A percentile compares a stretch with the other conserved stretches of the same genome.
These are phyloP conservation scores for Melieria picta DNA, from an alignment of 2,888 invertebrate species.

Conservation along the genomic window DNA sequence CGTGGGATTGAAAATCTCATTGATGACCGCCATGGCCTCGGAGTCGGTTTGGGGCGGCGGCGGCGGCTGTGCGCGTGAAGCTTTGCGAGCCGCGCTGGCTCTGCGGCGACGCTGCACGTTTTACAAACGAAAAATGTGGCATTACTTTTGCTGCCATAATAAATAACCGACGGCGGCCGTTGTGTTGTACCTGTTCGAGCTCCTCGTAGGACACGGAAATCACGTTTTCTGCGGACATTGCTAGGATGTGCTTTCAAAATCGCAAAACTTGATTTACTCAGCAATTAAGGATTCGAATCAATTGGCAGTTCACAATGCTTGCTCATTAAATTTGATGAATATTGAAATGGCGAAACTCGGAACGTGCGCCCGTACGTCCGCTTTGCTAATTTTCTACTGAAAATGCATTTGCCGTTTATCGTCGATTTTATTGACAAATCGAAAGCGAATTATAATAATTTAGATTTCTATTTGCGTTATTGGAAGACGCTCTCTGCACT, in stretches of 20 bases:
- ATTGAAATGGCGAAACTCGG: conserved; percentile 30
- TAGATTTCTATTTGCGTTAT: conserved; percentile 9
- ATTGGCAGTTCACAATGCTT: no score
- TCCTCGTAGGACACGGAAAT: conserved; percentile 58
- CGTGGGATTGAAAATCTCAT: conserved; percentile 65
- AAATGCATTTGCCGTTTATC: conserved; percentile 47
- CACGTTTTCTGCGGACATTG: conserved; percentile 55
- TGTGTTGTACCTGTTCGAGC: conserved; percentile 56
- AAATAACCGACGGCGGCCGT: neutral
- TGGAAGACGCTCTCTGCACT: conserved; percentile 34
- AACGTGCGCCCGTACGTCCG: conserved; percentile 47
- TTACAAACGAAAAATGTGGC: neutral
- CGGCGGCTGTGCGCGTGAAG: conserved; percentile 50
- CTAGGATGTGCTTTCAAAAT: neutral
- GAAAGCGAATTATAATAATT: conserved; percentile 40
- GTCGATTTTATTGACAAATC: conserved; percentile 60
- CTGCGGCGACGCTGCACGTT: conserved; percentile 57
- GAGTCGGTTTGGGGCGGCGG: conserved; percentile 53
- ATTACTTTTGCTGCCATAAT: neutral
- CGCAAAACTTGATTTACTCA: neutral
- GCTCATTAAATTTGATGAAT: no score
- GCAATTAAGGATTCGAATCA: neutral
- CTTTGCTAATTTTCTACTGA: conserved; percentile 58
- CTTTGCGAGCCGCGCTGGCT: conserved; percentile 53
- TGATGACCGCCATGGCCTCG: conserved; percentile 62